Evolutionary conservation across 2,797 vertebrate species (phyloP).

Genomic region (Tokudaia muenninki): DNA sequence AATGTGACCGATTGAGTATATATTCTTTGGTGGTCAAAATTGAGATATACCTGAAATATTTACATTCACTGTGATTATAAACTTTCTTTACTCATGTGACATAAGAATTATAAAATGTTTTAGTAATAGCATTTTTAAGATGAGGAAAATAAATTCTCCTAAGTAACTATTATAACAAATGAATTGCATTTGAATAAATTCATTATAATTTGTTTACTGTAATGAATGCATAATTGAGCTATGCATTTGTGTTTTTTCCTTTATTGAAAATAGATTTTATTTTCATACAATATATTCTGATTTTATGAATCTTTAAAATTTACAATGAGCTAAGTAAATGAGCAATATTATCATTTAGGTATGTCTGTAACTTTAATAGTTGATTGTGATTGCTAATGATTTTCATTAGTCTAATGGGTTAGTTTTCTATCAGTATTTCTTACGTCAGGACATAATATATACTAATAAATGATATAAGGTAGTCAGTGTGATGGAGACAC

Average conservation of each 20-base stretch:
- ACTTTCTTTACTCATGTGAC: background rate
- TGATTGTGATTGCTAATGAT: background rate
- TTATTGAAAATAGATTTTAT: slow-evolving; percentile 19
- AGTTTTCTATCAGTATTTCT: slow-evolving; percentile 23
- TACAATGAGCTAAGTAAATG: background rate
- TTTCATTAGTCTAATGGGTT: background rate
- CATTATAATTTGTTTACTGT: background rate
- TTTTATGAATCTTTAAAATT: slow-evolving; percentile 41
- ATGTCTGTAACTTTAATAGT: slow-evolving; percentile 15
- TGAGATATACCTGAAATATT: slow-evolving; percentile 30
- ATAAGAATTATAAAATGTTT: slow-evolving; percentile 33
- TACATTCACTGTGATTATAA: slow-evolving; percentile 41
- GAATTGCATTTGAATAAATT: slow-evolving; percentile 58
- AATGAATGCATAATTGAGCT: slow-evolving; percentile 1
- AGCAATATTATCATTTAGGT: background rate
- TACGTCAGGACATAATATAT: background rate
- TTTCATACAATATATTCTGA: slow-evolving; percentile 25
- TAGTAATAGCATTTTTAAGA: background rate
- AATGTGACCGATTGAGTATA: background rate
- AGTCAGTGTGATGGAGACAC: background rate
- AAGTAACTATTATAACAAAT: background rate
- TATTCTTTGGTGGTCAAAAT: slow-evolving; percentile 14
- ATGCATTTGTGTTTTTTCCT: background rate
- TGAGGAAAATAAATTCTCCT: background rate
- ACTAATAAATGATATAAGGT: background rate